Evolutionary conservation across 2,888 invertebrate genomes (phyloP).

Genomic region (Meghimatium bilineatum): DNA sequence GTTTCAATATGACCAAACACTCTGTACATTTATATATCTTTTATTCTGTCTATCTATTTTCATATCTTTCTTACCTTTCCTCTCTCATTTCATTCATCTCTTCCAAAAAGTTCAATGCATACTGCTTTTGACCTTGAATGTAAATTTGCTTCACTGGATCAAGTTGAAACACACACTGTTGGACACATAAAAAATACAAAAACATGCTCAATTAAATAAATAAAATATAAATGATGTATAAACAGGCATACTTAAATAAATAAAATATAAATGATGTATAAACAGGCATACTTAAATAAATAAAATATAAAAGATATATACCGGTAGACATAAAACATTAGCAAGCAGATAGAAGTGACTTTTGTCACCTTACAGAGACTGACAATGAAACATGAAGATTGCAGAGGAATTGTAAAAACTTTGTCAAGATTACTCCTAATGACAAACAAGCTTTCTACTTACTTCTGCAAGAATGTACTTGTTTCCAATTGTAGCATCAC

Average conservation of each 20-base stretch:
- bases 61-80: conserved; percentile 60
- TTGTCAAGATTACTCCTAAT: no score
- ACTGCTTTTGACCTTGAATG: conserved; percentile 69
- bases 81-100: conserved; percentile 60
- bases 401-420: not conserved
- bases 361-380: not conserved
- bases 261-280: no score
- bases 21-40: no score
- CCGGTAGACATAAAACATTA: no score
- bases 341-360: no score
- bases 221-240: no score
- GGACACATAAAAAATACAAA: conserved; percentile 8
- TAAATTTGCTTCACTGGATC: conserved; percentile 61
- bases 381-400: not conserved
- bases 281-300: no score
- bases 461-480: conserved; percentile 68
- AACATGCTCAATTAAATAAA: not conserved
- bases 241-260: no score
- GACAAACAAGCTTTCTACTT: conserved; percentile 18
- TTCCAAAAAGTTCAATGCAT: conserved; percentile 68
- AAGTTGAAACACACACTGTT: conserved; percentile 66
- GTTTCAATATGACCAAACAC: no score
- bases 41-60: not conserved
- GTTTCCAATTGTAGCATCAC: conserved; percentile 67
- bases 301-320: no score